Evolutionary conservation across 1,140 invertebrate genomes (phyloP).

Genomic region (Campoletis sonorensis): DNA sequence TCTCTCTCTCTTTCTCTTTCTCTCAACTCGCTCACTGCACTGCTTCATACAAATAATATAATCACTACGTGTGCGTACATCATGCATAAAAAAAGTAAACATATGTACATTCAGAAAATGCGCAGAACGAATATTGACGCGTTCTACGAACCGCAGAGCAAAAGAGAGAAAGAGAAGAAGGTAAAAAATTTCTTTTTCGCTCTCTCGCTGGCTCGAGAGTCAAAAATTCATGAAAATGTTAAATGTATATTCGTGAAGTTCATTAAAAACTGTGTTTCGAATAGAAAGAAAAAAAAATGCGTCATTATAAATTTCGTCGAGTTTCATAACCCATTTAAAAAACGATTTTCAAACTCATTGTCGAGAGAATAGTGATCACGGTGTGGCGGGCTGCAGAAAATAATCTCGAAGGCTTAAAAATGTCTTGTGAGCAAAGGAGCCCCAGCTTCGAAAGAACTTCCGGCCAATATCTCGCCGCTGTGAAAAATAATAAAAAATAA

Average conservation of each 20-base stretch:
- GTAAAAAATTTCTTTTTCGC: too few relatives aligned
- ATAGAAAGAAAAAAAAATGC: too few relatives aligned
- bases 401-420: background rate
- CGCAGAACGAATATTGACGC: background rate
- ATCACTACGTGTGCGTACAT: background rate
- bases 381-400: background rate
- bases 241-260: too few relatives aligned
- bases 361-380: too few relatives aligned
- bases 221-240: background rate
- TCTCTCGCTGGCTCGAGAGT: background rate
- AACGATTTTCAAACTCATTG: too few relatives aligned
- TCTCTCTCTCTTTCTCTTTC: too few relatives aligned
- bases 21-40: conserved; percentile 12
- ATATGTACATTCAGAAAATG: background rate
- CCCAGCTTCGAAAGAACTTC: conserved; percentile 9
- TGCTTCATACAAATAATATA: conserved; percentile 13
- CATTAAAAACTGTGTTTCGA: too few relatives aligned
- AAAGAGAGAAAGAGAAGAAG: too few relatives aligned
- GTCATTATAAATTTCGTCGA: too few relatives aligned
- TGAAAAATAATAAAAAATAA: conserved; percentile 4
- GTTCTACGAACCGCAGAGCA: too few relatives aligned
- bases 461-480: conserved; percentile 22
- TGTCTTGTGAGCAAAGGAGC: background rate
- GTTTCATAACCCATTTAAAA: too few relatives aligned
- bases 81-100: background rate